Evolutionary conservation across 2,113 vertebrate genomes (phyloP), one percentile per base, ranked within the genome.

Genomic region (Motacilla alba): DNA sequence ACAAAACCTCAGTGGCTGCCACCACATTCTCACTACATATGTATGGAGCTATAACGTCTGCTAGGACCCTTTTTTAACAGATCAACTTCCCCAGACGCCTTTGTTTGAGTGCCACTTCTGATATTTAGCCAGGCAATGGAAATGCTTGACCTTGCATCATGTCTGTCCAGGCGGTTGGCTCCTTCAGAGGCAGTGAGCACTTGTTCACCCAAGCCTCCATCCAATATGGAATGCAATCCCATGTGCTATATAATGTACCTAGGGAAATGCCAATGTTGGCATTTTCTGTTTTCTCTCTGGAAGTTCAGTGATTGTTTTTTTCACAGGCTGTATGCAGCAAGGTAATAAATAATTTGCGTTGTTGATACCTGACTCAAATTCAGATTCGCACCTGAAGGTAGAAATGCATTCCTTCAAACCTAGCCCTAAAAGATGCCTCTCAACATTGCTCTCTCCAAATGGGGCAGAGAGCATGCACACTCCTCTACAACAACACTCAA

Each of bases 161-260:
- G 0, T 55, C 52, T 80, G 59, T 68, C 19, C 59, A 49, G 46
- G 27, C 22, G 2, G 17, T n/a, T 0, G 0, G 9, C 49, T 68
- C 18, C 59, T 72, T 68, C 59, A 33, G 43, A 30, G 37, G 20
- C 41, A 80, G 49, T 30, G 33, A 77, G 43, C 69, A 56, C 30
- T 33, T 6, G 1, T 60, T 28, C 60, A 1, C 73, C 66, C 46
- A 62, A 56, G 31, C 46, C 41, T 80, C 24, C 2, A 5, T 77
- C 59, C 60, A 13, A 15, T 7, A 39, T 1, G 4, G 63, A 80
- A 77, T 22, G 14, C 37, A 67, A 13, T 64, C 24, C 19, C 21
- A 31, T 23, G 12, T 77, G 53, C 63, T 72, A 6, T 52, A 7
- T 17, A 7, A 50, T 50, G 15, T 52, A 53, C 37, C 18, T 11